Base-by-base conservation (phyloP, 2,888 invertebrate genomes). In the Nasonia oneida region DNA sequence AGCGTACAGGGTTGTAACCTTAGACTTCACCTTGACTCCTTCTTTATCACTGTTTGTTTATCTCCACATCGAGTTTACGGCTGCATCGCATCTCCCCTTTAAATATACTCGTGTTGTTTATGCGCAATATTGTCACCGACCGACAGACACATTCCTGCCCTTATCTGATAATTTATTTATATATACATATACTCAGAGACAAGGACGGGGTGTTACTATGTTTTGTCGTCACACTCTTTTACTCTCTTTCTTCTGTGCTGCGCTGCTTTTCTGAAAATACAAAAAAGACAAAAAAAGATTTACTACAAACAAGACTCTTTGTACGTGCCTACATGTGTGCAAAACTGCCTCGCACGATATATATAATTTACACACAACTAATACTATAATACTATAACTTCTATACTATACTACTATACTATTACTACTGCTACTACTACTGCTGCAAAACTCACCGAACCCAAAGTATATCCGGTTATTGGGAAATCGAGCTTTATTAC, bases 101-200 rank as follows among this genome's bases (percentile, higher is more conserved):
- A 29, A 3, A 33, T 67, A 61, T 67, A 29, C 29, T 67, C 6
- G 67, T 33, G 33, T 67, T 29, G 14, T 67, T 67, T 33, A 12
- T 33, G 67, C 29, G 81, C 42, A 57, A 80, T 61, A 39, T 77
- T 77, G 67, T 85, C 42, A 85, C 64, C 29, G 53, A 79, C 79
- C 8, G 83, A 83, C 82, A 83, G 80, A 83, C 64, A 81, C 86
- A 80, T 86, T 80, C 80, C 14, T 73, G 47, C 80, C 42, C 80
- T 79, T 57, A 15, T 47, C 53, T n/a, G 50, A 42, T 50, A 71
- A n/a, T 8, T n/a, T 50, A 79, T 10, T n/a, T 64, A 67, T 67
- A 29, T 3, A 29, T 67, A 33, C 14, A 29, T 3, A 29, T 67
- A 33, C 14, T 29, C 64, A 84, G 53, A 12, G 42, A 75, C 29